Base-by-base conservation (phyloP, 2,113 vertebrate species). In the Myotis lucifugus region DNA sequence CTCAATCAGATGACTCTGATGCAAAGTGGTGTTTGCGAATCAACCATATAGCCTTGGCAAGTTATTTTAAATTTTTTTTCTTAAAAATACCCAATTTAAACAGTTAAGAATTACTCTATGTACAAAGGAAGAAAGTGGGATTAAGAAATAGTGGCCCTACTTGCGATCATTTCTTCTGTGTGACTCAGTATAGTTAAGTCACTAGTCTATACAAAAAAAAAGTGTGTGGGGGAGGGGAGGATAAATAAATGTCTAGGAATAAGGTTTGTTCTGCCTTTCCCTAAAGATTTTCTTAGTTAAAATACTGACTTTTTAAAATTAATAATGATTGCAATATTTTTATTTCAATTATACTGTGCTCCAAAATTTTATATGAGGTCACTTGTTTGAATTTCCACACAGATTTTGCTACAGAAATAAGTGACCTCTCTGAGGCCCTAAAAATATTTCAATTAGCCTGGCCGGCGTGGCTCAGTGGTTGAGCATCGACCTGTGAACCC, bases 371-470 rank as follows among this genome's bases (percentile, higher is more conserved):
- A 34, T 87, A 79, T 81, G 13, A 74, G 85, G 42, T 79, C 25
- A 66, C 29, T 93, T 91, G 32, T 74, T 95, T 95, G 54, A 83
- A 74, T 90, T 96, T 94, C 37, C 34, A n/a, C 29, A 21, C 15
- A 48, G 29, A 21, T 56, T 92, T 95, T 81, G 32, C n/a, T n/a
- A 59, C 1, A 76, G 18, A 74, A 92, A 61, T 78, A 84, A 91
- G 8, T 88, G 74, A 90, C 11, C n/a, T 89, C 90, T 92, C 23
- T 85, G 29, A 88, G 85, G 29, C 9, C 15, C 4, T 61, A 52
- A 48, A 46, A n/a, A 18, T 83, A 50, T 76, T 88, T 87, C 3
- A 37, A 12, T 79, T 91, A 64, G 25, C 59, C 59, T 11, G 23
- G 59, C 25, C 9, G 27, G 9, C 1, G 1, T 61, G 23, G 59